Evolutionary conservation across 2,113 vertebrate genomes (phyloP).

Genomic region (Rhea americana): DNA sequence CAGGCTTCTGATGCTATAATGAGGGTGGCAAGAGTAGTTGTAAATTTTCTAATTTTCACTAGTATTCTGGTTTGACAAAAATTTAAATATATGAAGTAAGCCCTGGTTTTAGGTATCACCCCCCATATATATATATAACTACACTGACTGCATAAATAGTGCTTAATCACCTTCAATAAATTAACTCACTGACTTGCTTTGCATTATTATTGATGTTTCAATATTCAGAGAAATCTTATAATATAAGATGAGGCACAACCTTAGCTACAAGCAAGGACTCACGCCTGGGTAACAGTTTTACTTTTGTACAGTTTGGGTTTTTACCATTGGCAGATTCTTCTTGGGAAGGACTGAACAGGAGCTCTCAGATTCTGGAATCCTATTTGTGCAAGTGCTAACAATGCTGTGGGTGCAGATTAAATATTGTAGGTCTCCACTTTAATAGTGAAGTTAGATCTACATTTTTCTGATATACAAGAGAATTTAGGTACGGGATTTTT

Average conservation of each 20-base stretch:
- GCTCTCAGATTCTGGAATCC: neutral
- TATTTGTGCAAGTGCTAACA: neutral
- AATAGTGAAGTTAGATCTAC: neutral
- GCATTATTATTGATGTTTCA: neutral
- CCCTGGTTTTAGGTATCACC: neutral
- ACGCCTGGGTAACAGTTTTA: neutral
- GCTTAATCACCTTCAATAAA: neutral
- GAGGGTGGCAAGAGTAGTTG: neutral
- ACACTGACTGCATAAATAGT: neutral
- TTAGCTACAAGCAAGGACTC: neutral
- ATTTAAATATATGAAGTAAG: neutral
- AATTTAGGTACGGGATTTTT: neutral
- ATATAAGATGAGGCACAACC: neutral
- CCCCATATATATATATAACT: neutral
- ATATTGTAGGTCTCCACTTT: neutral
- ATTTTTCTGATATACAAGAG: neutral
- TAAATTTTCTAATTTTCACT: neutral
- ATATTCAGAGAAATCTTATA: neutral
- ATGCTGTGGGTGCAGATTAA: neutral
- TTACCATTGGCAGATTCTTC: neutral
- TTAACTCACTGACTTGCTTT: neutral
- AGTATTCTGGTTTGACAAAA: neutral
- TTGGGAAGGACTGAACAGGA: neutral
- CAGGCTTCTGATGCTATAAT: neutral
- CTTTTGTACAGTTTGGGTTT: neutral